Evolutionary conservation across 2,113 vertebrate genomes (phyloP).

Genomic region (Aplodontia rufa): DNA sequence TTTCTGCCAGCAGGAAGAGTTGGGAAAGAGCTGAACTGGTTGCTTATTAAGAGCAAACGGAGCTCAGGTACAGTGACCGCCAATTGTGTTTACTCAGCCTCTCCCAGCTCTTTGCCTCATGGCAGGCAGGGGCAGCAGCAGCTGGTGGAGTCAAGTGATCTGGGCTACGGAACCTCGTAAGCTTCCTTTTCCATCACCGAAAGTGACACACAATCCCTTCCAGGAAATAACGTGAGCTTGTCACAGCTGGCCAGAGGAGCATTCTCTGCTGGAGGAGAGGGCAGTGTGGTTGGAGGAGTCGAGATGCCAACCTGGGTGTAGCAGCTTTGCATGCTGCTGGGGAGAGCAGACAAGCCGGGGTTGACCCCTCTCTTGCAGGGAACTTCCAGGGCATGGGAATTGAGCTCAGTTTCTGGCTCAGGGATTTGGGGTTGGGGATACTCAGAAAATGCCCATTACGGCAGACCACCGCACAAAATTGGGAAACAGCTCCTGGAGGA

Average conservation of each 20-base stretch:
- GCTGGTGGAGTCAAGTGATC: neutral
- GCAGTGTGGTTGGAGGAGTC: rapidly evolving
- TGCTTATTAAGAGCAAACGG: neutral
- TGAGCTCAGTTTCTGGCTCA: neutral
- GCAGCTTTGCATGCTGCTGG: neutral
- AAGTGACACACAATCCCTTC: constrained; percentile 27
- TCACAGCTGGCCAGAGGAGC: neutral
- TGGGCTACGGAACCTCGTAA: neutral
- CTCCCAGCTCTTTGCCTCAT: neutral
- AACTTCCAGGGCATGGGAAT: neutral
- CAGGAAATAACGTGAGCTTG: neutral
- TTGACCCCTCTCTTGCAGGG: neutral
- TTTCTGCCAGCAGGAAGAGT: constrained; percentile 6
- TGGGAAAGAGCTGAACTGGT: neutral
- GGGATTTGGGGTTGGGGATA: neutral
- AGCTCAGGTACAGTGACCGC: rapidly evolving
- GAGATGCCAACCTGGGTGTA: neutral
- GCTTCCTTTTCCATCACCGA: neutral
- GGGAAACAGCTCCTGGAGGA: neutral
- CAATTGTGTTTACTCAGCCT: neutral
- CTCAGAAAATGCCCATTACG: neutral
- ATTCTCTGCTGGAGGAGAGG: neutral
- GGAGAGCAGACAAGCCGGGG: rapidly evolving
- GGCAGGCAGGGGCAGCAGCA: neutral
- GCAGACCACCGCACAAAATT: neutral